Base-by-base conservation (phyloP, 2,888 invertebrate species). In the Megamerina dolium region DNA sequence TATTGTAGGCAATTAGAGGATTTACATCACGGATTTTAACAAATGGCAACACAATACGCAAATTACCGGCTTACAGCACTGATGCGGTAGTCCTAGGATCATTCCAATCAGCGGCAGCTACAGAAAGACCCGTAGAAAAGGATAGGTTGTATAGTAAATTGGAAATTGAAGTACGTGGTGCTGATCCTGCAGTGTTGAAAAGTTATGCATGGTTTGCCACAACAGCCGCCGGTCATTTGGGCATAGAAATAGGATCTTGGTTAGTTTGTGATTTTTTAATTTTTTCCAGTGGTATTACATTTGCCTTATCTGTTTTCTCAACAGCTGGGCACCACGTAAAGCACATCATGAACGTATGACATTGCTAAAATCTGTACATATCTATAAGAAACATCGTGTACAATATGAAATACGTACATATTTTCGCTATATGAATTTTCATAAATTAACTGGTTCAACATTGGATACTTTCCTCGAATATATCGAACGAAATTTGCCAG, bases 321-420 rank as follows among this genome's bases (percentile, higher is more conserved):
- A 36, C 72, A 93, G 92, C 55, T 82, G 81, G 78, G 80, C 82
- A 19, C 77, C 82, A 30, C 75, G 78, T 37, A 87, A 85, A 73
- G 77, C 87, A 2, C 74, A 79, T 45, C 83, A 88, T 58, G 81
- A 87, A 52, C 78, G 90, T 41, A 79, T 82, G 61, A 89, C 90
- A 1, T 73, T 96, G 9, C 75, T 96, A 5, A 88, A 88, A 66
- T 88, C 90, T 33, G 88, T 88, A 26, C 90, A 90, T 66, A 85
- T 92, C 54, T 84, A 87, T 65, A 93, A 93, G 68, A 96, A 96
- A 61, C 93, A 95, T 70, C 79, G 84, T 63, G 91, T 92, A 0
- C 96, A 97, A 63, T 99, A 99, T 70, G 99, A 99, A 75, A 80
- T 86, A 14, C 78, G 97, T 56, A 97, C 97, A 3, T 87, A 95